These are phyloP conservation scores for Ditula angustiorana DNA, from an alignment of 2,888 invertebrate species.

Conservation along the genomic window DNA sequence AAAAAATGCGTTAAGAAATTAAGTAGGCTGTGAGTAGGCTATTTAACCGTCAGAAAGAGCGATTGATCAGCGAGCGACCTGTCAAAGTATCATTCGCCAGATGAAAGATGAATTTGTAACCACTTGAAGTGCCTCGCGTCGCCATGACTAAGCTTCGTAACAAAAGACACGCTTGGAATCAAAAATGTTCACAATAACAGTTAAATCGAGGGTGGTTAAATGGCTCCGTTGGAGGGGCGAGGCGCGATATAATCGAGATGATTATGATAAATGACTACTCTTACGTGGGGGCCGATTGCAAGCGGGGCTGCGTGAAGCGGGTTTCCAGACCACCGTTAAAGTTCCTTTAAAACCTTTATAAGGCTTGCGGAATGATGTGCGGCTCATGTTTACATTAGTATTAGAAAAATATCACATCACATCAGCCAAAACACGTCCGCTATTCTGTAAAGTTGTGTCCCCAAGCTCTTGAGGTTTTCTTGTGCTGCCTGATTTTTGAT, in stretches of 20 bases:
- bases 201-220: slow-evolving; percentile 82
- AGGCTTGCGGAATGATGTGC: too few species aligned
- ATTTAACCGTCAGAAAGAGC: too few species aligned
- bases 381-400: too few species aligned
- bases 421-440: too few species aligned
- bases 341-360: too few species aligned
- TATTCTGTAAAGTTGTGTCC: too few species aligned
- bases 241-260: slow-evolving; percentile 80
- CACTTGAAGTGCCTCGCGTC: slow-evolving; percentile 42
- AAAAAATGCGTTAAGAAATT: too few species aligned
- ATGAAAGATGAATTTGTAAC: slow-evolving; percentile 56
- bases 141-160: slow-evolving; percentile 55
- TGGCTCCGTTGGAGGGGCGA: slow-evolving; percentile 69
- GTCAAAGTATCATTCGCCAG: slow-evolving; percentile 59
- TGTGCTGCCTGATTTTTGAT: too few species aligned
- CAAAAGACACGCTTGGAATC: slow-evolving; percentile 68
- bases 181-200: slow-evolving; percentile 78
- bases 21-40: too few species aligned
- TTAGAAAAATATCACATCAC: too few species aligned
- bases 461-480: too few species aligned
- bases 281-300: slow-evolving; percentile 47
- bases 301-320: slow-evolving; percentile 42
- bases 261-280: slow-evolving; percentile 80
- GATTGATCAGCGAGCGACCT: slow-evolving; percentile 45
- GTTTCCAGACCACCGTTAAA: slow-evolving; percentile 9